Base-by-base conservation (phyloP, 2,797 vertebrate genomes). In the Gambelia wislizenii region DNA sequence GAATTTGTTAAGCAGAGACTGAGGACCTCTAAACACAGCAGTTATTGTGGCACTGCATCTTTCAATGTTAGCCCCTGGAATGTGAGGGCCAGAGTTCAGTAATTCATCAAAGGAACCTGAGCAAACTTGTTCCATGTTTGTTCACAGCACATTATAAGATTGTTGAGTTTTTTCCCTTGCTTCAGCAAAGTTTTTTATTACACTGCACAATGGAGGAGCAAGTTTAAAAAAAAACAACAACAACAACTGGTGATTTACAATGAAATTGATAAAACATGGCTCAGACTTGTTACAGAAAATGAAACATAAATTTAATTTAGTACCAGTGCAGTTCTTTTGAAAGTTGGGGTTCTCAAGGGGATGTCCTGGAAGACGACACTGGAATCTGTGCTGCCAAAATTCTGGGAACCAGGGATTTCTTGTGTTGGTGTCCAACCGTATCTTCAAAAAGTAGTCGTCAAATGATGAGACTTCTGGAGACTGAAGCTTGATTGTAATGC, bases 371-470 rank as follows among this genome's bases (percentile, higher is more conserved):
- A 99, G 97, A 79, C 98, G 98, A 90, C 99, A 99, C 95, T 99
- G 99, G 95, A 99, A 99, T 5, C 98, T 98, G 92, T 99, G 98
- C 95, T 99, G 99, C 99, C 99, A 99, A 97, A 99, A 99, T 95
- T 99, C 99, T 0, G 98, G 91, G 82, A 99, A 99, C 99, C 99
- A 99, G 0, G 99, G 99, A 95, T 99, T 99, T 91, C 99, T 98
- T 0, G 96, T 98, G 95, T 99, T 99, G 83, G 97, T 98, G 92
- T 98, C 98, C 95, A 99, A 96, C 0, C 97, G 98, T 92, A 99
- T 97, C 94, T 98, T 99, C 95, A 99, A 97, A 96, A 98, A 99
- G 96, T 99, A 99, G 90, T 99, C 98, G 67, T 99, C 98, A 76
- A 99, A 99, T 0, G 98, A 97, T 93, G 97, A 97, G 89, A 99